Base-by-base conservation (phyloP, 2,797 vertebrate species). In the Euthynnus affinis region DNA sequence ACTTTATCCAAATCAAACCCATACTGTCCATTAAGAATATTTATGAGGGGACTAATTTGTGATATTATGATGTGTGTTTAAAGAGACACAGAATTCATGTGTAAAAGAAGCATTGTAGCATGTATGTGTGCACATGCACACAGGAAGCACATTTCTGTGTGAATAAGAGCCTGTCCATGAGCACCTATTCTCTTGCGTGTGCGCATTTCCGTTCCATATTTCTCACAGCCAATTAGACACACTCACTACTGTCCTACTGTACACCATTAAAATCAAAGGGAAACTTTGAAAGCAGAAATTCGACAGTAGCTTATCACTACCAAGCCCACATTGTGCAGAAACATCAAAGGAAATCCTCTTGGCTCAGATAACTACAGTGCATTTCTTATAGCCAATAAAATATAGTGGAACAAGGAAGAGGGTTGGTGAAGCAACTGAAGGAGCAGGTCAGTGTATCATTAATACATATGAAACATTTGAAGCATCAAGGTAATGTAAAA, bases 311-410 rank as follows among this genome's bases (percentile, higher is more conserved):
- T 74, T 71, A 78, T 84, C 66, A 79, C 83, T 80, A 69, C 61
- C 55, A 27, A 71, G 83, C 76, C 78, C 55, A 75, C 56, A 78
- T 76, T 87, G 82, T 85, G 49, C 23, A 56, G 66, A 25, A 18
- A 89, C 71, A 86, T 90, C 84, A 90, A 90, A 91, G 71, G 44
- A 77, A 75, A 63, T 70, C 73, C 81, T 32, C 71, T 83, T 76
- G 74, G 77, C 81, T 81, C 2, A 2, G 62, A 86, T 59, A 79
- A 79, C 66, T 53, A 49, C 69, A 72, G 73, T 53, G 42, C 57
- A 85, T 85, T 74, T 83, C 62, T 68, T 60, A 66, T 14, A 69
- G 61, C 69, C 58, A 81, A 76, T 69, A 81, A 81, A 79, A 74
- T 73, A 44, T 5, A 65, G 32, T 23, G 29, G 32, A 76, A 84